Evolutionary conservation across 92 coral and sea anemone genomes (phyloP), one percentile per base, ranked within the genome.

Genomic region (Porites lobata): DNA sequence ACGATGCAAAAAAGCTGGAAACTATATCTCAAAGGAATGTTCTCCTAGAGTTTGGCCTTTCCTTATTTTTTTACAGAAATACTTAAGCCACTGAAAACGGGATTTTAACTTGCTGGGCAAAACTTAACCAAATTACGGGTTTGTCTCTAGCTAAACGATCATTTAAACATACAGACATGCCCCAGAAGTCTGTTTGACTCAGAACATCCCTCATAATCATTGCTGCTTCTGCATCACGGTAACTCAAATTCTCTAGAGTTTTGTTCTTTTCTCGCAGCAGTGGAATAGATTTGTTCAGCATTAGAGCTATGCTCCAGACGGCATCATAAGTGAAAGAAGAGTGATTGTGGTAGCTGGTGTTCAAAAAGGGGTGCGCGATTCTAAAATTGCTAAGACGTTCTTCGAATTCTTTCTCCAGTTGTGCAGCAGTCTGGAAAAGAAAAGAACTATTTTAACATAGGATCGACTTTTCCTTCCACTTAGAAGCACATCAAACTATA

Each of bases 271-370:
- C 88, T 50, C 88, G 85, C 38, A 96, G 79, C 59, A 72, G 84
- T 62, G 96, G 91, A 50, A 94, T 84, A 38, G 96, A 91, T 12
- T 88, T 71, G 86, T 96, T 81, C 61, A 96, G 81, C 90, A 93
- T 94, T 67, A 92, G 94, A 7, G 99, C 98, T 62, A 93, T 76
- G 59, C 85, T 86, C 96, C 97, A 96, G 9, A 78, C 91, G 0
- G 99, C 92, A 50, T 96, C 99, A 29, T 94, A 96, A 6, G 92
- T 90, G 67, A 94, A 94, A 20, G 96, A 81, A 8, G 95, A 88
- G 81, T 90, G 92, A 63, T 57, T 57, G 89, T 92, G 90, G 63
- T 59, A 84, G 15, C 92, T 83, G 29, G 64, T 21, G 78, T 96
- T 96, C 6, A 29, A 56, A 69, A 13, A 24, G 24, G 24, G 24